These are phyloP conservation scores for Pipistrellus pygmaeus DNA, from an alignment of 2,797 vertebrate species.

Conservation along the genomic window DNA sequence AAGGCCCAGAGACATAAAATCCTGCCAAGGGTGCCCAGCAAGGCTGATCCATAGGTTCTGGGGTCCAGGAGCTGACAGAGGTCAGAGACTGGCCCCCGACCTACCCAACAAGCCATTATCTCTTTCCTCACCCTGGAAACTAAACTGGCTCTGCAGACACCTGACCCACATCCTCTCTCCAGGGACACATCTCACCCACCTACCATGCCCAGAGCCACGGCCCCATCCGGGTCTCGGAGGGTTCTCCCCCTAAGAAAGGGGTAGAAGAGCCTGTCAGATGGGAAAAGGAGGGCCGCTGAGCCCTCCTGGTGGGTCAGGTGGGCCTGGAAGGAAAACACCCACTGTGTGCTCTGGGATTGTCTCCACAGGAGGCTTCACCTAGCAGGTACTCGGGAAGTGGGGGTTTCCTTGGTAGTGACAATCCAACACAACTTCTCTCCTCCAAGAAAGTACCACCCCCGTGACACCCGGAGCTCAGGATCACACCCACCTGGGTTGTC, in stretches of 20 bases:
- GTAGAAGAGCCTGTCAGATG: not conserved
- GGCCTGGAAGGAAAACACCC: not conserved
- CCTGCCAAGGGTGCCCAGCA: not conserved
- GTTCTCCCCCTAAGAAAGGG: not conserved
- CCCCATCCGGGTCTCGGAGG: not conserved
- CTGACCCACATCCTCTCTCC: constrained; percentile 2
- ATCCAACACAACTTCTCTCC: not conserved
- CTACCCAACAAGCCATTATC: not conserved
- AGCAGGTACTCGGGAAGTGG: not conserved
- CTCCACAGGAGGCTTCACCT: not conserved
- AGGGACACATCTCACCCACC: constrained; percentile 62
- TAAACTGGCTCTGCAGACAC: not conserved
- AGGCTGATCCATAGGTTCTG: not conserved
- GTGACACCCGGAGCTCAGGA: not conserved
- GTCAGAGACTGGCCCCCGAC: not conserved
- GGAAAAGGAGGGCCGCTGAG: not conserved
- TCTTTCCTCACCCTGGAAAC: not conserved
- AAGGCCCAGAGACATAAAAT: not conserved
- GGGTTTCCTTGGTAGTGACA: rapidly evolving
- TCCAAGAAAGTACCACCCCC: not conserved
- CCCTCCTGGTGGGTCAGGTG: rapidly evolving
- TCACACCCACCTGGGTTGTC: not conserved
- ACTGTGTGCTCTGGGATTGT: rapidly evolving
- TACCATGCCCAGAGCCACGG: not conserved
- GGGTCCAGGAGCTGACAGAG: not conserved